Percentiles rank a stretch among this genome's conserved stretches.
These are phyloP conservation scores for Vireo altiloquus DNA, from an alignment of 2,113 vertebrate species.

Conservation along the genomic window DNA sequence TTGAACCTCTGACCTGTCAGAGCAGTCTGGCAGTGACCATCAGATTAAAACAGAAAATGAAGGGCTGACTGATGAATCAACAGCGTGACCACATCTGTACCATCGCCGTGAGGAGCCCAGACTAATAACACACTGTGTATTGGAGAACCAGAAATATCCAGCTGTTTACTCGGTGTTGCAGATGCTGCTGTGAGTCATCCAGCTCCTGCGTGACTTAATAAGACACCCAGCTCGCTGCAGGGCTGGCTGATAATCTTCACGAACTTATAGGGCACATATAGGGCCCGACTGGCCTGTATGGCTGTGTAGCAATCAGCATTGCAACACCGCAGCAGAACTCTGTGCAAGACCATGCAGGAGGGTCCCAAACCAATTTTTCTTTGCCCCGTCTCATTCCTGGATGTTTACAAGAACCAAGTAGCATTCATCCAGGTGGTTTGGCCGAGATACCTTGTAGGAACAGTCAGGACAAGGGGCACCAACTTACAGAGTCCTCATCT, in stretches of 20 bases:
- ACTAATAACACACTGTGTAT: background rate
- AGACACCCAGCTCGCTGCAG: background rate
- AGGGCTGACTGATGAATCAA: background rate
- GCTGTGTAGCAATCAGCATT: background rate
- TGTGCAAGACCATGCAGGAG: background rate
- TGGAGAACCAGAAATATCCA: conserved; percentile 17
- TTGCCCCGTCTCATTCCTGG: background rate
- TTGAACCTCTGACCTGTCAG: conserved; percentile 1
- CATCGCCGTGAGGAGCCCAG: background rate
- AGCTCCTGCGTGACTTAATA: background rate
- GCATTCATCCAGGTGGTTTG: background rate
- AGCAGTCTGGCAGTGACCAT: conserved; percentile 34
- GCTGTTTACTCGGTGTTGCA: background rate
- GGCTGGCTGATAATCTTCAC: background rate
- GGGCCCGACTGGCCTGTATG: background rate
- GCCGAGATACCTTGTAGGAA: accelerated
- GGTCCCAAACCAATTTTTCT: background rate
- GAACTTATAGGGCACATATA: background rate
- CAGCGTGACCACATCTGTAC: background rate
- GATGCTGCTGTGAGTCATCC: conserved; percentile 39
- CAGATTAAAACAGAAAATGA: background rate
- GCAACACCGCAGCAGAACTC: background rate
- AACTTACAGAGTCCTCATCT: background rate
- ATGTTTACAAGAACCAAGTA: background rate
- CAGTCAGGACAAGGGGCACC: background rate